Conservation (phyloP, 1,140 invertebrate genomes). For the Platorchestia sp. region DNA sequence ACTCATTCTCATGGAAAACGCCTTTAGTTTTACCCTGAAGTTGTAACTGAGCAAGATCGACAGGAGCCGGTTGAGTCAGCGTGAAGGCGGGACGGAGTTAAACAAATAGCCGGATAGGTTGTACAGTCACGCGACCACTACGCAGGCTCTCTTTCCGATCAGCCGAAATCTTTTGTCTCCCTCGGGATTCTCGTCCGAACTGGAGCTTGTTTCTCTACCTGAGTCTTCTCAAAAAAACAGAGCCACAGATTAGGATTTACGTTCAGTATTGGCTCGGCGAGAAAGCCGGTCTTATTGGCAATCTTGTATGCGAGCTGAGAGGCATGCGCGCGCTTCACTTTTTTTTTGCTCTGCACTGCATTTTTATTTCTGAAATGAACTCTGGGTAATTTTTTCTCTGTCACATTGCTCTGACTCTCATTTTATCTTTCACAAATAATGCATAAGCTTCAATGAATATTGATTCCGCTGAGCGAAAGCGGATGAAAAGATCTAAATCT, state of each 20-base stretch:
- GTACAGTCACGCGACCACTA: neutral
- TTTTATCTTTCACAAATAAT: neutral
- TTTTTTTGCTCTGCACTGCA: neutral
- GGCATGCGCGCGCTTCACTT: neutral
- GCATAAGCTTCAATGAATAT: neutral
- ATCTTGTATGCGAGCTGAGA: neutral
- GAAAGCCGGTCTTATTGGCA: constrained; percentile 17
- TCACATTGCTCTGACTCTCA: neutral
- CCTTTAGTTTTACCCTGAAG: neutral
- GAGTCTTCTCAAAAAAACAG: constrained; percentile 18
- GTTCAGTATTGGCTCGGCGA: constrained; percentile 21
- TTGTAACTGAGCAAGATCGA: neutral
- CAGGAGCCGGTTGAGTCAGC: neutral
- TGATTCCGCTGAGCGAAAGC: neutral
- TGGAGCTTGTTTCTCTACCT: constrained; percentile 28
- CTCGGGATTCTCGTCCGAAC: neutral
- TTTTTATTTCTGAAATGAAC: neutral
- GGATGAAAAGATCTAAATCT: too few species aligned
- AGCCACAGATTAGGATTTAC: constrained; percentile 35
- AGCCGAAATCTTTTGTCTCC: constrained; percentile 31
- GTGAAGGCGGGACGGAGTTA: neutral
- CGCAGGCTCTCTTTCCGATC: constrained; percentile 12
- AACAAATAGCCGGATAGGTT: neutral
- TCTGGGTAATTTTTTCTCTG: neutral
- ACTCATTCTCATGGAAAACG: neutral